These are phyloP conservation scores for Samia ricini DNA, from an alignment of 1,140 invertebrate species.

Conservation along the genomic window DNA sequence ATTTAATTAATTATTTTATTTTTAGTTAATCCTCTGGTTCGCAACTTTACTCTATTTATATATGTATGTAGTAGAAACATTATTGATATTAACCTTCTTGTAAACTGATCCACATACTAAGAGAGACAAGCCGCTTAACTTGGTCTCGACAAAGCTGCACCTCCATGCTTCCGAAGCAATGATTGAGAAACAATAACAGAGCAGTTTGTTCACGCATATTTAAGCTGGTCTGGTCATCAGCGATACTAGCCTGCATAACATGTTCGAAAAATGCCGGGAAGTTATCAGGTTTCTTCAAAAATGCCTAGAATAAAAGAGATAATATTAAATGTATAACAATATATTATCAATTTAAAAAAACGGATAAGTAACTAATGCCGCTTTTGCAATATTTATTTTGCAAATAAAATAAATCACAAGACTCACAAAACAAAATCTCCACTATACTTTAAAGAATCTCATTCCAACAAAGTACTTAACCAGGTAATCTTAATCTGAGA, in stretches of 20 bases:
- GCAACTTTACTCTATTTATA: no score
- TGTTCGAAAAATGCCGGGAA: constrained; percentile 94
- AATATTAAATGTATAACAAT: background rate
- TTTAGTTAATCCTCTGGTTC: no score
- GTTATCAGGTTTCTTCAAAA: constrained; percentile 88
- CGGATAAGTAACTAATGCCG: background rate
- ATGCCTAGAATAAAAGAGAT: constrained; percentile 77
- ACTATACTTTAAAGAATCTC: no score
- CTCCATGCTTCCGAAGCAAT: constrained; percentile 98
- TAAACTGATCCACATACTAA: constrained; percentile 96
- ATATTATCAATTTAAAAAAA: background rate
- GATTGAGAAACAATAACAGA: constrained; percentile 94
- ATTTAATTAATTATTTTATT: no score
- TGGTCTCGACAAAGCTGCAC: constrained; percentile 94
- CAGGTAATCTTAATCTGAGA: no score
- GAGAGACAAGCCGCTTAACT: constrained; percentile 93
- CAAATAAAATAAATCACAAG: no score
- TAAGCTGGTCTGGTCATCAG: constrained; percentile 78
- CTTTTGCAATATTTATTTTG: no score
- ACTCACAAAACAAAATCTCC: no score
- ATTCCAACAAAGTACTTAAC: no score
- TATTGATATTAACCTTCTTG: constrained; percentile 82
- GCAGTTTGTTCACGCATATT: constrained; percentile 91
- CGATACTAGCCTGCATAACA: constrained; percentile 83
- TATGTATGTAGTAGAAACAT: background rate